These are phyloP conservation scores for Cephus pygmeus DNA, from an alignment of 2,888 invertebrate genomes.

Conservation along the genomic window DNA sequence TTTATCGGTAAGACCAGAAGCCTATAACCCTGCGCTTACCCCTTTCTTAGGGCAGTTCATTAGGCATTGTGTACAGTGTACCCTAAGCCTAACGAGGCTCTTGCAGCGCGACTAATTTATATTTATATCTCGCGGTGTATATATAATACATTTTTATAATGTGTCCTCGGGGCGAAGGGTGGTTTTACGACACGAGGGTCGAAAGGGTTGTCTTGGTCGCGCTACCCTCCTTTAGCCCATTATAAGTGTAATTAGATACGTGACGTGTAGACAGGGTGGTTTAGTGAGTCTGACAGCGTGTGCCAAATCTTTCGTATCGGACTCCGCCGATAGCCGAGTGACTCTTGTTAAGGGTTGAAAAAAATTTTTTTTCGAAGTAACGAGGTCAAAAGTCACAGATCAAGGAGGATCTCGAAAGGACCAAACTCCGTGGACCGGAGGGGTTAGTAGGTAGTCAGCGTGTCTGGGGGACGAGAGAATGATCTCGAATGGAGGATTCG, in stretches of 20 bases:
- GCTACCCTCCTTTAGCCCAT: constrained; percentile 22
- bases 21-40: constrained; percentile 1
- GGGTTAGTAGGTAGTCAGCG: background rate
- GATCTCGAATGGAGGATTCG: constrained; percentile 3
- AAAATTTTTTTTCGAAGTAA: background rate
- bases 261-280: constrained; percentile 20
- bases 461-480: background rate
- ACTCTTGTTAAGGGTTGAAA: background rate
- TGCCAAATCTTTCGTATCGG: background rate
- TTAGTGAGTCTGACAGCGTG: constrained; percentile 6
- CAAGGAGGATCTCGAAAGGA: background rate
- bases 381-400: background rate
- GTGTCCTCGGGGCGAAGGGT: constrained; percentile 34
- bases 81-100: constrained; percentile 29
- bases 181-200: constrained; percentile 25
- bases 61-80: constrained; percentile 27
- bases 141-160: constrained; percentile 44
- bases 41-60: constrained; percentile 25
- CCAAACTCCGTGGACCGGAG: background rate
- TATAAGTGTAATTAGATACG: constrained; percentile 27
- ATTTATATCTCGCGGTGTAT: constrained; percentile 39
- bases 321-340: background rate
- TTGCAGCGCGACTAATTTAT: constrained; percentile 37
- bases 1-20: constrained; percentile 2
- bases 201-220: constrained; percentile 27